Evolutionary conservation across 2,797 vertebrate genomes (phyloP).

Genomic region (Melopsittacus undulatus): DNA sequence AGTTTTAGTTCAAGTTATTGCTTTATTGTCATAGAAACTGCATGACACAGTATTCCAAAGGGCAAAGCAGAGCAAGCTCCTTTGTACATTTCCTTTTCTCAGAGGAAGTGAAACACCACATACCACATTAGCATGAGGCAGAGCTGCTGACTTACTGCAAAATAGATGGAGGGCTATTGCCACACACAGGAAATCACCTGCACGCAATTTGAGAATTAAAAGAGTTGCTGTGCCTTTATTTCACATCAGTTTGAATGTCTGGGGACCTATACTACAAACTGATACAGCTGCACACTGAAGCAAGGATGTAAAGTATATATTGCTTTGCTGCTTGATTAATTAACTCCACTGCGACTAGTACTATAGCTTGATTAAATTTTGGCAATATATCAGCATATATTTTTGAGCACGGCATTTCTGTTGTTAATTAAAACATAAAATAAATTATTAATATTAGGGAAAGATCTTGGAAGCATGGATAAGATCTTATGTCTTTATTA

Average conservation of each 20-base stretch:
- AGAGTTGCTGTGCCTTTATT: neutral
- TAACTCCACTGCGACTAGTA: neutral
- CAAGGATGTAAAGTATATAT: neutral
- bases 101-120: neutral
- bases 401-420: neutral
- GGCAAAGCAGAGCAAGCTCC: neutral
- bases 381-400: neutral
- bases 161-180: neutral
- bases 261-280: neutral
- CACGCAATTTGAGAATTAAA: neutral
- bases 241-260: neutral
- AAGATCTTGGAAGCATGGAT: neutral
- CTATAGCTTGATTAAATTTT: slow-evolving; percentile 20
- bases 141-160: neutral
- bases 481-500: neutral
- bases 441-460: neutral
- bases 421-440: neutral
- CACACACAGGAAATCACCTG: neutral
- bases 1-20: neutral
- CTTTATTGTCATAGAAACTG: neutral
- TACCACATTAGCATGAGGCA: accelerated
- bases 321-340: neutral
- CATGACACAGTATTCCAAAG: neutral
- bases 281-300: neutral
- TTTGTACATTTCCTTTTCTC: accelerated